Evolutionary conservation across 2,888 invertebrate genomes (phyloP).

Genomic region (Tipula lateralis): DNA sequence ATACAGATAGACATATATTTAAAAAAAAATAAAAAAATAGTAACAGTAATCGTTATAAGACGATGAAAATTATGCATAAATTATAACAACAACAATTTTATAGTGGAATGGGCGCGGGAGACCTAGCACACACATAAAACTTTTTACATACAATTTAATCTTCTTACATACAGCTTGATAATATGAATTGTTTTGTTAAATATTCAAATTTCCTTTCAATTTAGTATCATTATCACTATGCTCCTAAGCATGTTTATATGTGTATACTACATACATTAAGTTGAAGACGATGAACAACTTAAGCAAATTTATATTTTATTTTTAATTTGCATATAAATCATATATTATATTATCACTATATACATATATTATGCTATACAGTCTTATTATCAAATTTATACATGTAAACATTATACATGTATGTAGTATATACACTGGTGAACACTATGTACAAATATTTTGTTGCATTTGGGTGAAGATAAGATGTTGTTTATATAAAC

Average conservation of each 20-base stretch:
- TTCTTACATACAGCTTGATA: conserved; percentile 6
- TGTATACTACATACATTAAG: neutral
- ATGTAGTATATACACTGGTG: neutral
- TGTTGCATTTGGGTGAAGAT: neutral
- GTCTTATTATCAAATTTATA: neutral
- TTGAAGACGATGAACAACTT: conserved; percentile 19
- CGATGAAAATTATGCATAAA: neutral
- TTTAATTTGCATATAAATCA: conserved; percentile 24
- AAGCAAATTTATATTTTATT: neutral
- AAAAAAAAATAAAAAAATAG: neutral
- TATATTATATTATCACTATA: neutral
- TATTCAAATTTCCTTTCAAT: conserved; percentile 19
- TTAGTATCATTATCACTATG: neutral
- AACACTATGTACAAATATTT: neutral
- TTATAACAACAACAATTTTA: neutral
- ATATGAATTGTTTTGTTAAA: neutral
- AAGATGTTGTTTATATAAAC: neutral
- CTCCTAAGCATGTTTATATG: neutral
- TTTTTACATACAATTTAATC: neutral
- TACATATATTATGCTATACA: neutral
- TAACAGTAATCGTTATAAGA: neutral
- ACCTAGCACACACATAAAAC: neutral
- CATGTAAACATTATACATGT: neutral
- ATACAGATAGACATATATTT: neutral
- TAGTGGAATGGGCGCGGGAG: neutral